phyloP scores from a whole-genome alignment of 2,797 vertebrate genomes.

The Smutsia temminckii region DNA sequence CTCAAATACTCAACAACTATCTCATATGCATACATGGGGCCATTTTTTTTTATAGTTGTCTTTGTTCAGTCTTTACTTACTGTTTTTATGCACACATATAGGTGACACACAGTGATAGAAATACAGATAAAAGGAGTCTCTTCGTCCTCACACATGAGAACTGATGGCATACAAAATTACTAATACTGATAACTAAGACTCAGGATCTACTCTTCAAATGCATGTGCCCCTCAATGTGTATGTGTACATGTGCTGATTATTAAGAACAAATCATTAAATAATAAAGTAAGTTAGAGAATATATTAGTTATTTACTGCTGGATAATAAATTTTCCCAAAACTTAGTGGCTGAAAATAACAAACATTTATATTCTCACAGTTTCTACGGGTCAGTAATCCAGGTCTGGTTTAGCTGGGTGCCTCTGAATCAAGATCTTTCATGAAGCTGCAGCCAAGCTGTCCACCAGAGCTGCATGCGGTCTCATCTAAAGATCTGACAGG shows the following conservation, averaged over 20 bases:
- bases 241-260: not conserved
- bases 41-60: not conserved
- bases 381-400: too few relatives aligned
- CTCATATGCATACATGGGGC: not conserved
- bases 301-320: not conserved
- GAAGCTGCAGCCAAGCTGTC: not conserved
- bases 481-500: not conserved
- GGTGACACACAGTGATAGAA: not conserved
- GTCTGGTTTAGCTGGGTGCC: not conserved
- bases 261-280: not conserved
- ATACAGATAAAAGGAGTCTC: not conserved
- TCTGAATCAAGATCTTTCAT: not conserved
- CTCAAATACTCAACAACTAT: not conserved
- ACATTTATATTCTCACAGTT: not conserved
- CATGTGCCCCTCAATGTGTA: not conserved
- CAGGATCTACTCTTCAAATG: not conserved
- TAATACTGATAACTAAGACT: not conserved
- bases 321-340: not conserved
- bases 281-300: not conserved
- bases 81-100: not conserved
- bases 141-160: not conserved
- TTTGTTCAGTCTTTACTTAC: not conserved
- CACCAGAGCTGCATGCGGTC: fast-evolving
- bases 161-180: not conserved
- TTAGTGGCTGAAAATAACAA: not conserved